These are phyloP conservation scores for Bufo bufo DNA, from an alignment of 2,113 vertebrate genomes.

Conservation along the genomic window DNA sequence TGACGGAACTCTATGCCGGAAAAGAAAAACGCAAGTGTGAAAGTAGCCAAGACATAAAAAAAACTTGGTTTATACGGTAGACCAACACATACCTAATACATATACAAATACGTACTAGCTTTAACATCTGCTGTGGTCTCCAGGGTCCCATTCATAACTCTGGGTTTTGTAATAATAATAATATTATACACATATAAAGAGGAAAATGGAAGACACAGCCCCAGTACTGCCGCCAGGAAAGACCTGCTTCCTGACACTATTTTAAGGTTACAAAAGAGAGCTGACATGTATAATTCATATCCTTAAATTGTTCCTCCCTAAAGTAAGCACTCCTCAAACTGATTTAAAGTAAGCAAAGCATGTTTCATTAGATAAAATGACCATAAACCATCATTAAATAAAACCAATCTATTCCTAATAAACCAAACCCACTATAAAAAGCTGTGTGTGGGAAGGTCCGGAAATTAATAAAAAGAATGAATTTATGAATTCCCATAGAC, in stretches of 20 bases:
- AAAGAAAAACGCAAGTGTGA: too few relatives aligned
- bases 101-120: not conserved
- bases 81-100: not conserved
- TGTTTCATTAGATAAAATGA: not conserved
- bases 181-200: not conserved
- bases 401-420: too few relatives aligned
- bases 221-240: conserved; percentile 48
- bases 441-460: too few relatives aligned
- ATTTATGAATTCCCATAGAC: too few relatives aligned
- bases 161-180: not conserved
- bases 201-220: conserved; percentile 13
- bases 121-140: conserved; percentile 9
- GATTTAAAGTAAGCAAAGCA: not conserved
- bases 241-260: conserved; percentile 40
- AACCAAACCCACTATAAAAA: too few relatives aligned
- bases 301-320: not conserved
- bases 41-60: not conserved
- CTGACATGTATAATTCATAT: conserved; percentile 11
- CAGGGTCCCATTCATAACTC: not conserved
- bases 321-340: not conserved
- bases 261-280: conserved; percentile 24
- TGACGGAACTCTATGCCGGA: too few relatives aligned
- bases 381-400: too few relatives aligned
- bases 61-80: not conserved
- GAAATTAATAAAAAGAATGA: too few relatives aligned